These are phyloP conservation scores for Eupleurogrammus muticus DNA, from an alignment of 2,797 vertebrate genomes.

Conservation along the genomic window DNA sequence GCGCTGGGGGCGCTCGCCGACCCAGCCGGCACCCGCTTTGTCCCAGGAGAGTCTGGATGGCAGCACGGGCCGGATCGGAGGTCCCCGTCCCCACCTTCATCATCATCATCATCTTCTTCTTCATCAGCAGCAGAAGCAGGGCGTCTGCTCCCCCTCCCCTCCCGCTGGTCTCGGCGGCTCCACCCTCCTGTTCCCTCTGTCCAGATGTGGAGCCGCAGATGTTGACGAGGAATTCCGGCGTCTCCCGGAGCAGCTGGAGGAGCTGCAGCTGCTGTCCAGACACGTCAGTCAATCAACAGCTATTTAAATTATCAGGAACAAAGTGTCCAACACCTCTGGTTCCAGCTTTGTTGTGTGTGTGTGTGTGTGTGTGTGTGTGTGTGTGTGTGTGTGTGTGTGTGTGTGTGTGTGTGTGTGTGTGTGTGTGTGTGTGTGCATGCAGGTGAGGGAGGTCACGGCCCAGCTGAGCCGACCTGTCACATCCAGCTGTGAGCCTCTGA, in stretches of 20 bases:
- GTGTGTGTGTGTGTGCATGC: not conserved
- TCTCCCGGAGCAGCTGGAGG: slow-evolving; percentile 87
- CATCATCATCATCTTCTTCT: too few species aligned
- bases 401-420: too few species aligned
- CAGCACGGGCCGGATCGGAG: not conserved
- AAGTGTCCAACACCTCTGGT: too few species aligned
- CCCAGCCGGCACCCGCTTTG: slow-evolving; percentile 56
- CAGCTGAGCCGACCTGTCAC: slow-evolving; percentile 59
- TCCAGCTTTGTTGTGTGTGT: too few species aligned
- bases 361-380: too few species aligned
- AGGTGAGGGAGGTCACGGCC: slow-evolving; percentile 81
- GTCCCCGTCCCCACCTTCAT: too few species aligned
- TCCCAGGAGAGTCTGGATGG: slow-evolving; percentile 65
- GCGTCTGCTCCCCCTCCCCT: slow-evolving; percentile 17
- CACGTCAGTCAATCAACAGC: too few species aligned
- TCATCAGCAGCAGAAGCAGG: not conserved
- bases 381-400: too few species aligned
- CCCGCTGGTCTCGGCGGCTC: slow-evolving; percentile 55
- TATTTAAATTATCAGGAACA: too few species aligned
- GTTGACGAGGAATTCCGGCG: slow-evolving; percentile 90
- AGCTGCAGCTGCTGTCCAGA: slow-evolving; percentile 85
- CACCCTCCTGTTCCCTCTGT: slow-evolving; percentile 70
- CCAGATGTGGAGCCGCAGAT: slow-evolving; percentile 59
- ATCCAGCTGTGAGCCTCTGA: slow-evolving; percentile 52
- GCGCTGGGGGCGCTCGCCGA: slow-evolving; percentile 43